Evolutionary conservation across 2,113 vertebrate genomes (phyloP).

Genomic region (Prunella himalayana): DNA sequence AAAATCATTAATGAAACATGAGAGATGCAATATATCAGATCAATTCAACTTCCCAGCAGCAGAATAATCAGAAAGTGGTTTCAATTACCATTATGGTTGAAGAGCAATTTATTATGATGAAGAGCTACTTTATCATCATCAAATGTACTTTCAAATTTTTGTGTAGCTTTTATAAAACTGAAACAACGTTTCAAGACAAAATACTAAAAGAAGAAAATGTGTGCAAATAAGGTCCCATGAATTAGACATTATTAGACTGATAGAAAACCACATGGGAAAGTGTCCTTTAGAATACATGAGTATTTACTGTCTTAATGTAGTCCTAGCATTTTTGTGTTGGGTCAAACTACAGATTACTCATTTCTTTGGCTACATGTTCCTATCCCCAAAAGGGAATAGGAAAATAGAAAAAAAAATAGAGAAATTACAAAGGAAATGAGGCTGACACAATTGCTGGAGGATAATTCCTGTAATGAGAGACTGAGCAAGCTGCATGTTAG

Average conservation of each 20-base stretch:
- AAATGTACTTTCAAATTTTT: not conserved
- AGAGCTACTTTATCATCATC: not conserved
- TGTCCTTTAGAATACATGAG: not conserved
- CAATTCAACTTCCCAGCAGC: not conserved
- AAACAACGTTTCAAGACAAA: not conserved
- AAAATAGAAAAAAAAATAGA: not conserved
- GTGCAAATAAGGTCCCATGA: not conserved
- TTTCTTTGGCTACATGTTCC: not conserved
- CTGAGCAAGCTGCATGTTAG: not conserved
- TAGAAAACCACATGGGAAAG: not conserved
- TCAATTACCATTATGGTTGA: not conserved
- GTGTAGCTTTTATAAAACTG: not conserved
- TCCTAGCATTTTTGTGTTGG: not conserved
- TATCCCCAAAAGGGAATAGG: not conserved
- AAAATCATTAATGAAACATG: not conserved
- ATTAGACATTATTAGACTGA: not conserved
- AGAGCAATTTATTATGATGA: not conserved
- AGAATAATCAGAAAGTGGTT: not conserved
- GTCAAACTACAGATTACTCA: not conserved
- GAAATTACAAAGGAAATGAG: not conserved
- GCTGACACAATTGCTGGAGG: not conserved
- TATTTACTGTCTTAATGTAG: not conserved
- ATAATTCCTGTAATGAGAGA: not conserved
- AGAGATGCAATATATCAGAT: not conserved
- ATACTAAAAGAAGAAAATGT: not conserved